Evolutionary conservation across 2,888 invertebrate species (phyloP), one percentile per base, ranked within the genome.

Genomic region (Tenthredo scrophulariae): DNA sequence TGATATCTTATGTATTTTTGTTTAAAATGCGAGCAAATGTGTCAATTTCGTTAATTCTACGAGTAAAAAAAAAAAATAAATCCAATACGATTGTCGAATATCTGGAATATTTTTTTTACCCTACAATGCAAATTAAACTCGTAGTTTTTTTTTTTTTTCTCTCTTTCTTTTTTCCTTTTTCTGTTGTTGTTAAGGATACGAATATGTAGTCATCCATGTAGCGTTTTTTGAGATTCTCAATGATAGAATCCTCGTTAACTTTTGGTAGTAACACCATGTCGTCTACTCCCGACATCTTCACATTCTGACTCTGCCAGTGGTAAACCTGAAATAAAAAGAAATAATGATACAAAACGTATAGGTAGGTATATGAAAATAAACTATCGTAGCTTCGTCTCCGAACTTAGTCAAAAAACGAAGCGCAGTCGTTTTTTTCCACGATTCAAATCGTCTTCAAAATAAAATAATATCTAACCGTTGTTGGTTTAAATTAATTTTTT

Each of bases 221-320:
- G 87, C 96, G 92, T 89, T 96, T 96, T 89, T 94, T 95, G 85
- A 96, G 94, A 90, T 96, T 96, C 70, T 96, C 96, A 72, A 95
- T 95, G 88, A 96, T 96, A 87, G 95, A 94, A 6, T 94, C 94
- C 88, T 95, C 95, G 10, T 94, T 94, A 89, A 96, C 94, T 91
- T 95, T 95, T 86, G 95, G 94, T 86, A 96, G 93, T 18, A 96
- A 93, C 62, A 96, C 96, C 96, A 96, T 96, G 89, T 96, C 96
- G 90, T 96, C 96, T 90, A 96, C 96, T 2, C 96, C 96, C 54
- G 95, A 95, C 86, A 96, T 94, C 90, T 96, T 96, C 89, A 96
- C 95, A 94, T 96, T 95, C 92, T 95, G 95, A 90, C 95, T 96
- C 92, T 96, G 96, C 96, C 96, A 96, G 91, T 96, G 96, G 92